Evolutionary conservation across 2,797 vertebrate species (phyloP), one percentile per base, ranked within the genome.

Genomic region (Tympanoctomys barrerae): DNA sequence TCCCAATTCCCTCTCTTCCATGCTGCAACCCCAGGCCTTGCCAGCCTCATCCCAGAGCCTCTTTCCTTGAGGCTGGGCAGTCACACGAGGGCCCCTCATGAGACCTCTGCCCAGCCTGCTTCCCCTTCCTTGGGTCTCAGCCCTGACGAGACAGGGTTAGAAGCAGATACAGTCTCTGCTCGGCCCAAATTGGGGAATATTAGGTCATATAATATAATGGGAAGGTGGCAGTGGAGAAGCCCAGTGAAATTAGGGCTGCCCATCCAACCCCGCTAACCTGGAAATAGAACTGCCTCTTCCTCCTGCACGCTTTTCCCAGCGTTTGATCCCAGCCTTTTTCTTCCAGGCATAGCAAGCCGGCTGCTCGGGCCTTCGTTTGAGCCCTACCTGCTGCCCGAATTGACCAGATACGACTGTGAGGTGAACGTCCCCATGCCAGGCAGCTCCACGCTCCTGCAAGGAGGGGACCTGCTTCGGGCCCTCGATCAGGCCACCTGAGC

Each of bases 391-490:
- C 98, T 99, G 98, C 99, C 99, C 0, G 99, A 99, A 98, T 97
- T 99, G 99, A 99, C 99, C 11, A 99, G 99, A 92, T 99, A 99
- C 31, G 99, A 99, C 99, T 99, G 99, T 94, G 99, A 99, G 99
- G 99, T 99, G 97, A 99, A 99, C 21, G 98, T 99, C 87, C 99
- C 99, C 0, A 99, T 99, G 96, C 98, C 99, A 95, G 99, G 99
- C 84, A 99, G 98, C 98, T 99, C 99, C 77, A 99, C 99, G 26
- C 99, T 99, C 97, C 99, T 99, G 88, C 99, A 99, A 98, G 99
- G 99, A 96, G 98, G 99, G 8, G 99, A 99, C 96, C 99, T 99
- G 96, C 99, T 99, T 96, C 98, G 98, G 98, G 99, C 99, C 5
- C 99, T 99, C 98, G 99, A 99, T 98, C 99, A 99, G 98, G 99